Percentiles rank a stretch among this genome's conserved stretches.
These are phyloP conservation scores for Monarcha castaneiventris DNA, from an alignment of 2,113 vertebrate genomes.

Conservation along the genomic window DNA sequence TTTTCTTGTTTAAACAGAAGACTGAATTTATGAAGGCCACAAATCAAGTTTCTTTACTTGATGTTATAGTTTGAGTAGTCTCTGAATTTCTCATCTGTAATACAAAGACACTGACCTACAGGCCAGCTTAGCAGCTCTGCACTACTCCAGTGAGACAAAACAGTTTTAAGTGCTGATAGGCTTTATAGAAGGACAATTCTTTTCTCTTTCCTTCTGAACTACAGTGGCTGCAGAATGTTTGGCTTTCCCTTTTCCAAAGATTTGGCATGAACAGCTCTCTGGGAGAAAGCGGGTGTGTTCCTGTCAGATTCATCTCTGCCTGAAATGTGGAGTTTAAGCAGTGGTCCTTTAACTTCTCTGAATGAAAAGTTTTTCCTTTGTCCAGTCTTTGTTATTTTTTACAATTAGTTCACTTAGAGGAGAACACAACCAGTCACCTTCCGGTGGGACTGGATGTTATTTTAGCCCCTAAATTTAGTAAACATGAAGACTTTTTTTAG, in stretches of 20 bases:
- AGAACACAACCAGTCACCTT: background rate
- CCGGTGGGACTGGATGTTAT: background rate
- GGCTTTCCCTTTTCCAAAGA: background rate
- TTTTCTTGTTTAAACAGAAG: conserved; percentile 23
- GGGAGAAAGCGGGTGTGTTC: background rate
- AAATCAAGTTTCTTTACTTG: conserved; percentile 6
- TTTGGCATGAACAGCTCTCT: background rate
- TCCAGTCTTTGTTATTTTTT: background rate
- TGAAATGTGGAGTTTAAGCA: background rate
- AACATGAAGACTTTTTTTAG: background rate
- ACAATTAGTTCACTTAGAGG: background rate
- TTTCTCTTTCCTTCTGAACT: background rate
- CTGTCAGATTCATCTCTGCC: background rate
- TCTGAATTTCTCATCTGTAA: conserved; percentile 1
- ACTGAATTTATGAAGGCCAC: background rate
- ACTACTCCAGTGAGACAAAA: background rate
- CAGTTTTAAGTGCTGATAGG: background rate
- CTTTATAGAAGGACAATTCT: background rate
- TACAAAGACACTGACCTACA: background rate
- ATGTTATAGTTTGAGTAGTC: background rate
- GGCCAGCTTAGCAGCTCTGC: background rate
- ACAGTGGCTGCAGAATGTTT: background rate
- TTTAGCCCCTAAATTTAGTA: background rate
- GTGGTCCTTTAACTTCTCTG: background rate
- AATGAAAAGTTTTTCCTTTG: background rate